A percentile compares a stretch with the other conserved stretches of the same genome.
Evolutionary conservation across 2,113 vertebrate genomes (phyloP).

Genomic region (Phrynocephalus versicolor): DNA sequence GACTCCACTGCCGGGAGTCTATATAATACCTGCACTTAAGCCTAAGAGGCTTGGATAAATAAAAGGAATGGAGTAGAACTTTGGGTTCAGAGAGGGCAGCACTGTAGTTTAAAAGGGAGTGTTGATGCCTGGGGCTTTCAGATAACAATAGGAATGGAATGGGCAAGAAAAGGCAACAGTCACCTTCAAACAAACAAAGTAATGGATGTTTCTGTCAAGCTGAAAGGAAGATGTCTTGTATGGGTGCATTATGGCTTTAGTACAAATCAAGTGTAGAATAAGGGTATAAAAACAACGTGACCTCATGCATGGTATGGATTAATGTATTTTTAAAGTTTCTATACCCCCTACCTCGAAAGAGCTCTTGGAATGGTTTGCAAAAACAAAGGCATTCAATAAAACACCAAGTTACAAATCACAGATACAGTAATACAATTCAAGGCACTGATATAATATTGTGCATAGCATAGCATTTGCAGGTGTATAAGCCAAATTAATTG

Average conservation of each 20-base stretch:
- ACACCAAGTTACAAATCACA: no score
- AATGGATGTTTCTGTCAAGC: not conserved
- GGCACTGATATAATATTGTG: no score
- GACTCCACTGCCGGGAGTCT: not conserved
- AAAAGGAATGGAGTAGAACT: not conserved
- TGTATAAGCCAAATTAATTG: no score
- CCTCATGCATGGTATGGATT: no score
- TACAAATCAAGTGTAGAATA: no score
- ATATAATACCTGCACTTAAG: slow-evolving; percentile 2
- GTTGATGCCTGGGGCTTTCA: slow-evolving; percentile 20
- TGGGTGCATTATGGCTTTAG: not conserved
- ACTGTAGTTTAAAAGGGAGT: not conserved
- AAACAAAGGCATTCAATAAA: no score
- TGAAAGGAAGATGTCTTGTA: not conserved
- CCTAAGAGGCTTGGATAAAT: not conserved
- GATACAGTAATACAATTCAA: no score
- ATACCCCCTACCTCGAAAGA: no score
- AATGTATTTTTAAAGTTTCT: no score
- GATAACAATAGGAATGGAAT: not conserved
- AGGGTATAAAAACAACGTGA: no score
- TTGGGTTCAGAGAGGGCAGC: not conserved
- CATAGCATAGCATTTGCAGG: no score
- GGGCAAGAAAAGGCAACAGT: not conserved
- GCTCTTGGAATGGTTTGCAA: no score
- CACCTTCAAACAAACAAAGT: slow-evolving; percentile 10